Percentiles rank a stretch among this genome's conserved stretches.
Conservation (phyloP, 2,888 invertebrate genomes). For the Polyommatus icarus region DNA sequence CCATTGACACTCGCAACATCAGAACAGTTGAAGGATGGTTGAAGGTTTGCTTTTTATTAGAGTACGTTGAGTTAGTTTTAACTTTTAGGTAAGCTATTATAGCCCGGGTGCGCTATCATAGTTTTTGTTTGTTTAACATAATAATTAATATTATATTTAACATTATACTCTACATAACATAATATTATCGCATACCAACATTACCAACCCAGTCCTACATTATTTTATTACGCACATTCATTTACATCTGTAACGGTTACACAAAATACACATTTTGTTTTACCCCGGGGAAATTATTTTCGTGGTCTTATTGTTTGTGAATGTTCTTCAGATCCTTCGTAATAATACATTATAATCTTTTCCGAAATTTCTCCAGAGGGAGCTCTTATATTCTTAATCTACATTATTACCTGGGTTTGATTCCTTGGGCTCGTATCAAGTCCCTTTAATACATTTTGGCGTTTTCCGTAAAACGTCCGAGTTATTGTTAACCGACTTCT, state of each 20-base stretch:
- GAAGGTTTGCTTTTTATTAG: too few relatives aligned
- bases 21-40: too few relatives aligned
- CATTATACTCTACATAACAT: too few relatives aligned
- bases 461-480: neutral
- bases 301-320: conserved; percentile 10
- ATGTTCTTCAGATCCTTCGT: conserved; percentile 8
- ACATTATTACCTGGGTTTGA: neutral
- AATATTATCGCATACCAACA: too few relatives aligned
- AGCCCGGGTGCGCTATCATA: too few relatives aligned
- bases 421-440: neutral
- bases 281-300: neutral
- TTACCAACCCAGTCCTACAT: too few relatives aligned
- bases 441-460: neutral
- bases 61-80: too few relatives aligned
- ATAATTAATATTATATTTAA: too few relatives aligned
- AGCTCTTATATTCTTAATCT: conserved; percentile 2
- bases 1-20: too few relatives aligned
- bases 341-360: conserved; percentile 18
- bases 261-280: neutral
- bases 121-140: too few relatives aligned
- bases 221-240: neutral
- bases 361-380: neutral
- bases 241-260: conserved; percentile 11
- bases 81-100: too few relatives aligned
- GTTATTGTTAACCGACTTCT: too few relatives aligned